Evolutionary conservation across 2,888 invertebrate genomes (phyloP).

Genomic region (Amiota communis): DNA sequence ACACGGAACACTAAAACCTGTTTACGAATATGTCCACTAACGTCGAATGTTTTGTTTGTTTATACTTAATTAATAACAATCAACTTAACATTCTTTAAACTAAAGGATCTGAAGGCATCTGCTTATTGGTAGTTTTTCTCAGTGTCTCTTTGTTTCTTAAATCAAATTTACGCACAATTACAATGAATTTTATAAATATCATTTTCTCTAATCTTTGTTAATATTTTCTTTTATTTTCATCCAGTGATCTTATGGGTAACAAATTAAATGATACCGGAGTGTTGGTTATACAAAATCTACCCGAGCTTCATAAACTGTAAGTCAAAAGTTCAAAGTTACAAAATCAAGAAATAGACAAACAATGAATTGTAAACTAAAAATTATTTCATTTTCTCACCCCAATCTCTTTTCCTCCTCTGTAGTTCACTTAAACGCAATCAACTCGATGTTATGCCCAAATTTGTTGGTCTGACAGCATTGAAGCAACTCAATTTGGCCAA

Average conservation of each 20-base stretch:
- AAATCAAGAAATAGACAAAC: background rate
- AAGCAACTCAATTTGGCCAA: conserved; percentile 84
- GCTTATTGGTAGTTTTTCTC: no score
- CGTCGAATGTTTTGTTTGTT: no score
- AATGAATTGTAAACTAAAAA: background rate
- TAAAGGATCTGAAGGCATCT: no score
- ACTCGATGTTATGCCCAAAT: conserved; percentile 84
- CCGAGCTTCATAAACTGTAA: conserved; percentile 75
- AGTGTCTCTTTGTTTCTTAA: no score
- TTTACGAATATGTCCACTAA: no score
- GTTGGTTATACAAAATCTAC: conserved; percentile 73
- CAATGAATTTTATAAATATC: no score
- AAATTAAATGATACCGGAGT: conserved; percentile 75
- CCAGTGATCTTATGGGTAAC: conserved; percentile 77
- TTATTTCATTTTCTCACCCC: background rate
- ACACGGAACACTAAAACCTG: no score
- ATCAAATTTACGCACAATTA: no score
- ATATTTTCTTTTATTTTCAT: conserved; percentile 44
- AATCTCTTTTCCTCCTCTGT: background rate
- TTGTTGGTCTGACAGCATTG: conserved; percentile 83
- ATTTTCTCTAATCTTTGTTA: no score
- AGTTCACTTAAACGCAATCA: conserved; percentile 84
- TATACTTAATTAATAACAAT: no score
- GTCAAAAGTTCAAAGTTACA: conserved; percentile 44
- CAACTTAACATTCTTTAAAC: no score